Percentiles rank a stretch among this genome's conserved stretches.
phyloP scores from a whole-genome alignment of 2,888 invertebrate genomes.

The Choristoneura rosaceana region DNA sequence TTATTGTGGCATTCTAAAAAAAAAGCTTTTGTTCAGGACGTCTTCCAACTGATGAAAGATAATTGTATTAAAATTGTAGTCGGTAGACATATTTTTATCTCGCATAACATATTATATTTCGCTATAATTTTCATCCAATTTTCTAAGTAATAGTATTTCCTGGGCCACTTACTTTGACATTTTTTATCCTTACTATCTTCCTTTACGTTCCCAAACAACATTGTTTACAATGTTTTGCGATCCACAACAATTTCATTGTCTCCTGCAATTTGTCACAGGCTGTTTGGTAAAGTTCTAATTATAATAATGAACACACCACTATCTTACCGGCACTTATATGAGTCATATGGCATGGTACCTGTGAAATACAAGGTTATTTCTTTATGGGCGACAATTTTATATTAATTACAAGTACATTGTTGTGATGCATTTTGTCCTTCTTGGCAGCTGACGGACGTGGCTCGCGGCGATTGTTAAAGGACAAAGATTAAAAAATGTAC shows the following conservation, averaged over 20 bases:
- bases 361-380: conserved; percentile 19
- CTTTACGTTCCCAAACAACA: conserved; percentile 6
- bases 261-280: conserved; percentile 17
- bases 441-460: conserved; percentile 59
- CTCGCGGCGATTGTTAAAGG: conserved; percentile 47
- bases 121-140: too few relatives aligned
- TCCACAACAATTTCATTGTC: conserved; percentile 12
- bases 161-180: too few relatives aligned
- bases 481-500: conserved; percentile 46
- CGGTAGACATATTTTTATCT: too few relatives aligned
- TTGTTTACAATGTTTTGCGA: neutral
- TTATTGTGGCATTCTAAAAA: too few relatives aligned
- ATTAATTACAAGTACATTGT: conserved; percentile 48
- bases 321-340: conserved; percentile 14
- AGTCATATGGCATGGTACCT: conserved; percentile 28
- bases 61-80: too few relatives aligned
- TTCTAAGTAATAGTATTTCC: too few relatives aligned
- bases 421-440: conserved; percentile 55
- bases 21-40: too few relatives aligned
- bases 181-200: too few relatives aligned
- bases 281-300: conserved; percentile 26
- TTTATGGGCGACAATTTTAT: conserved; percentile 29
- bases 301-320: conserved; percentile 17
- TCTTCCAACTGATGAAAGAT: too few relatives aligned
- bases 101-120: too few relatives aligned